Evolutionary conservation across 2,888 invertebrate genomes (phyloP).

Genomic region (Lobophora halterata): DNA sequence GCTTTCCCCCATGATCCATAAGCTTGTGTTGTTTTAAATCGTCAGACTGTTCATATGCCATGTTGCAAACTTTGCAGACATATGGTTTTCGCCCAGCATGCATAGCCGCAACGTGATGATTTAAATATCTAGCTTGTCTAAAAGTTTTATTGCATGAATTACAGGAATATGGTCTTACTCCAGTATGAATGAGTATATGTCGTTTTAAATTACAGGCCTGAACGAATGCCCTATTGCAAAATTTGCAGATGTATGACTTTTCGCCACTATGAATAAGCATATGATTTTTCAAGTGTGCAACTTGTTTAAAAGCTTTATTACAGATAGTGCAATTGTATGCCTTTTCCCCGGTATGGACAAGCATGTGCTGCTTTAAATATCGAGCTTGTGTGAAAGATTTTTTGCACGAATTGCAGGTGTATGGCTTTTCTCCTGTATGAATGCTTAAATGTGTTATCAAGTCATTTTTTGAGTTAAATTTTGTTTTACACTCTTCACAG

Average conservation of each 20-base stretch:
- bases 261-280: constrained; percentile 9
- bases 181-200: constrained; percentile 7
- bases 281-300: background rate
- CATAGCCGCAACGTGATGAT: too few relatives aligned
- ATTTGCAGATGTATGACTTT: constrained; percentile 3
- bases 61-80: too few relatives aligned
- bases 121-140: too few relatives aligned
- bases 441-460: too few relatives aligned
- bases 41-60: too few relatives aligned
- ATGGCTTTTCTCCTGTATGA: too few relatives aligned
- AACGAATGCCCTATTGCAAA: constrained; percentile 1
- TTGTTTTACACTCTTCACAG: too few relatives aligned
- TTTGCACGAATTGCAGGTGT: background rate
- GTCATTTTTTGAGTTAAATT: too few relatives aligned
- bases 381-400: background rate
- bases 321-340: background rate
- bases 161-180: constrained; percentile 8
- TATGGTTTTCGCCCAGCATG: too few relatives aligned
- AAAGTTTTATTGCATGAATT: constrained; percentile 1
- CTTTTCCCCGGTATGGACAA: constrained; percentile 3
- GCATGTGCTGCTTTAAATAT: background rate
- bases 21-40: too few relatives aligned
- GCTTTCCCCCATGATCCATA: too few relatives aligned
- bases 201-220: constrained; percentile 1
- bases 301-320: constrained; percentile 4